Evolutionary conservation across 1,140 invertebrate genomes (phyloP), one percentile per base, ranked within the genome.

Genomic region (Drosophila yakuba): DNA sequence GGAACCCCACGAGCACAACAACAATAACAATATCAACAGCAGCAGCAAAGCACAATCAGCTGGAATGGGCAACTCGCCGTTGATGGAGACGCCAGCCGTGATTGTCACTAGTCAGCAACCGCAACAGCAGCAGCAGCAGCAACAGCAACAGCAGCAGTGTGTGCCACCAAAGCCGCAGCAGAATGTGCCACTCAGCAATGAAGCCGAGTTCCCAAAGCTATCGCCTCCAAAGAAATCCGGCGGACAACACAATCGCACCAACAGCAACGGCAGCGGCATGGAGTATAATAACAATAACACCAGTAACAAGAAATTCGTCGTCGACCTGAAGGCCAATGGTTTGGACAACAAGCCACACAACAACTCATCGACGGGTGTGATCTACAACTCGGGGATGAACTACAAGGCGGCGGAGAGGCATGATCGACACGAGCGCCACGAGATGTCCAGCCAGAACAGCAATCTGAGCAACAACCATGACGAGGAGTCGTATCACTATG

Each of bases 61-160:
- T 62, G 79, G 79, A 76, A 78, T 82, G 57, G 90, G 90, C 61
- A 91, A 84, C 60, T 91, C 93, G 92, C 79, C 93, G 91, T 58
- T 93, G 85, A 69, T 93, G 86, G 56, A 94, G 92, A 76, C 93
- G 69, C 80, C 91, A 44, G 71, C 85, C 66, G 89, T 92, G 66
- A 92, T 92, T 85, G 79, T 91, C 38, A 92, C 91, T 92, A 92
- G 81, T 90, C 90, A 91, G 35, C 93, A 86, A 41, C 77, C 84
- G 36, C 80, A 80, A 45, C 85, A 80, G 35, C 80, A 76, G 39
- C 75, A 80, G 12, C 80, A 76, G 39, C n/a, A n/a, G n/a, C n/a
- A n/a, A n/a, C 78, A 80, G 57, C 75, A 82, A 55, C 78, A 78
- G 25, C 80, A 76, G 39, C 75, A 80, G 12, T 59, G 77, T 38